Percentiles rank a stretch among this genome's conserved stretches.
Conservation (phyloP, 2,797 vertebrate species). For the Xerus rutilus region DNA sequence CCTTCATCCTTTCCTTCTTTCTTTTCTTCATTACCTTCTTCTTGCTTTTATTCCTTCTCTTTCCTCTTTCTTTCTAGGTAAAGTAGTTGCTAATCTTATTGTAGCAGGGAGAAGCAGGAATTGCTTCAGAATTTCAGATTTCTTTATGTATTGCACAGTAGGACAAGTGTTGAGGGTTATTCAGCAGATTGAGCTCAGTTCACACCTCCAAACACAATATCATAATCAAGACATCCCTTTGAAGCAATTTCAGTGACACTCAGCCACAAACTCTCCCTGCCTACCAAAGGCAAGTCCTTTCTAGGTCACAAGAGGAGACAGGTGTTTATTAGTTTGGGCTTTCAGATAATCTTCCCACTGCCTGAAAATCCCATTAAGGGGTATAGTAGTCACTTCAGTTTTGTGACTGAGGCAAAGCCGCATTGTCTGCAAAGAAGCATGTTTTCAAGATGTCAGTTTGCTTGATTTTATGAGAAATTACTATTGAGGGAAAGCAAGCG, state of each 20-base stretch:
- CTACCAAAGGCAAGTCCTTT: constrained; percentile 58
- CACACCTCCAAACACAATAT: constrained; percentile 36
- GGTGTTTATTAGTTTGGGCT: constrained; percentile 39
- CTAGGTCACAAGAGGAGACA: constrained; percentile 23
- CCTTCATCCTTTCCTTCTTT: neutral
- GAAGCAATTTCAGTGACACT: constrained; percentile 58
- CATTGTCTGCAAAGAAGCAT: constrained; percentile 22
- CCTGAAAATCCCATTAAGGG: constrained; percentile 76
- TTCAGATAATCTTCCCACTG: constrained; percentile 64
- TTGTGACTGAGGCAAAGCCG: constrained; percentile 46
- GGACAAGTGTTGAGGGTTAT: constrained; percentile 20
- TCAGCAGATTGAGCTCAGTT: neutral
- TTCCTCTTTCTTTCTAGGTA: constrained; percentile 35
- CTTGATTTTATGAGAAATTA: constrained; percentile 73
- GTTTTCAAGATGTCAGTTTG: constrained; percentile 66
- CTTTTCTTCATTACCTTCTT: neutral
- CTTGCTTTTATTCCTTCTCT: neutral
- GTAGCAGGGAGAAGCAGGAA: neutral
- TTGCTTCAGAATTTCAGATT: constrained; percentile 43
- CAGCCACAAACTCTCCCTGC: neutral
- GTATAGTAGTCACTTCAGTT: constrained; percentile 49
- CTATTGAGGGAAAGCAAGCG: constrained; percentile 43
- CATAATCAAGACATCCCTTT: constrained; percentile 59
- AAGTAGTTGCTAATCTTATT: neutral
- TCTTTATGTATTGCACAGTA: constrained; percentile 25